Base-by-base conservation (phyloP, 2,113 vertebrate species). In the Nothocercus julius region DNA sequence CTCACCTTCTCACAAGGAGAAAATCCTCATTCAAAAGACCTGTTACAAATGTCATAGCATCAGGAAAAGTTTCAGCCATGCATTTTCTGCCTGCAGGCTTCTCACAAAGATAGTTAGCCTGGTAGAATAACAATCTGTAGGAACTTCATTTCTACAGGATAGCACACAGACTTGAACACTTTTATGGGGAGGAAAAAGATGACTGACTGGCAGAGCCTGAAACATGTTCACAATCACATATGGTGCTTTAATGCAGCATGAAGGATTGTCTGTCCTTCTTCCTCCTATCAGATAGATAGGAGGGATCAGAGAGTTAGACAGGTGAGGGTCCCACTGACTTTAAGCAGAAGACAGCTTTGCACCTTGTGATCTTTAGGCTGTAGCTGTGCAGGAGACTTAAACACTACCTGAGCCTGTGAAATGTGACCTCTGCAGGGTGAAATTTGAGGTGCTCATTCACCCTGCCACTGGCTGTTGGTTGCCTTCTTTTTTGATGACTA, bases 351-450 rank as follows among this genome's bases (percentile, higher is more conserved):
- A 24, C n/a, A 27, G 22, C 18, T 36, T 51, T 36, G 6, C 24
- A 36, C 22, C 36, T 70, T 70, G 21, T 34, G 24, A 32, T 27
- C n/a, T 27, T 44, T 67, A 49, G 38, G 27, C 27, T 28, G 28
- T 67, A 67, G 19, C 27, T 30, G 27, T 18, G 27, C 17, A 45
- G 42, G 4, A 30, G 27, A 28, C 27, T 67, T 44, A 72, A 72
- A 20, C 19, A 53, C 25, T 25, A 8, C n/a, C 47, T 72, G 47
- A 34, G 34, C 47, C 21, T 53, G 9, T 51, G n/a, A 16, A 51
- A 51, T 27, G 10, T 24, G n/a, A n/a, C 27, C 47, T 36, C 47
- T 27, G 15, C 0, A 0, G n/a, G 34, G 16, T 16, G 64, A 21
- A 59, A 28, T 63, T 20, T 54, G 53, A 67, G 5, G 3, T 44